Conservation (phyloP, 2,797 vertebrate species). For the Buphagus erythrorhynchus region DNA sequence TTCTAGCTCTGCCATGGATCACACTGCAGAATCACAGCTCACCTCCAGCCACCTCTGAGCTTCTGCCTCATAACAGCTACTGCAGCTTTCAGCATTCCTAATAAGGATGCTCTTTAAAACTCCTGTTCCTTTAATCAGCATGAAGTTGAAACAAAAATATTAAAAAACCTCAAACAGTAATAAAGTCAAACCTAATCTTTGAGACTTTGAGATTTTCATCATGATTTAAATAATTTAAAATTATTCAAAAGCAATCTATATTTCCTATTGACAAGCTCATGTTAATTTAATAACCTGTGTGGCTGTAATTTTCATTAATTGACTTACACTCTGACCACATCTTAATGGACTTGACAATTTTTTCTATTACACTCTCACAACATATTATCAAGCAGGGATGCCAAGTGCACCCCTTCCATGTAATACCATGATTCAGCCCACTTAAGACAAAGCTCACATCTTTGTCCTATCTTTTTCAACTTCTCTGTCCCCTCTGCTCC, state of each 20-base stretch:
- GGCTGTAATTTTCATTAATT: slow-evolving; percentile 25
- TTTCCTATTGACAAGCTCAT: slow-evolving; percentile 13
- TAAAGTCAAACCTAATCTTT: slow-evolving; percentile 6
- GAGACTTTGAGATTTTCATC: background rate
- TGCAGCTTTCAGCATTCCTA: background rate
- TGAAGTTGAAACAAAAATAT: background rate
- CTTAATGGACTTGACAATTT: slow-evolving; percentile 13
- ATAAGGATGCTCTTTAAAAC: background rate
- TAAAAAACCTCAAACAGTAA: background rate
- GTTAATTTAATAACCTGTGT: slow-evolving; percentile 1
- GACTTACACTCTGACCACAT: background rate
- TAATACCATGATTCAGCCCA: background rate
- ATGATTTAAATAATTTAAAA: slow-evolving; percentile 6
- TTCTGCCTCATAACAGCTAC: background rate
- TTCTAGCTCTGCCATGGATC: background rate
- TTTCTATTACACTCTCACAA: background rate
- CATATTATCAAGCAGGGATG: background rate
- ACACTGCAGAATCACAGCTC: background rate
- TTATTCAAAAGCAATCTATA: slow-evolving; percentile 9
- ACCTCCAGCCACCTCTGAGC: background rate
- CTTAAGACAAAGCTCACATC: background rate
- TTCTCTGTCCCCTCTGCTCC: background rate
- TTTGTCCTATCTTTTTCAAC: background rate
- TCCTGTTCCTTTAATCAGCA: background rate
- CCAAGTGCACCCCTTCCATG: background rate